Conservation (phyloP, 2,888 invertebrate genomes). For the Halictus ligatus region DNA sequence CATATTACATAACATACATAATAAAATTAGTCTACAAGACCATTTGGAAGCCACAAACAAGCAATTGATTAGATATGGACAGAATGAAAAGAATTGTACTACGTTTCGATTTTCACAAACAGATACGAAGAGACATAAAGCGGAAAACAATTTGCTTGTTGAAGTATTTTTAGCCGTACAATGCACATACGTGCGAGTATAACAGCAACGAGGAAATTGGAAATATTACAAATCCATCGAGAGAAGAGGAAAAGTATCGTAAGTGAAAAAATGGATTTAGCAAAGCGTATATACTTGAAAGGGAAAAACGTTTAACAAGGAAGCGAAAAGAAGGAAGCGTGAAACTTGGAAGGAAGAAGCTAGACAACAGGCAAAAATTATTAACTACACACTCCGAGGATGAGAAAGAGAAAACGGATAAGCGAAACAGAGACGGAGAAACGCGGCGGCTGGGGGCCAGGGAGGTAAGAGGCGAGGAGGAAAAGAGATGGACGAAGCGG, state of each 20-base stretch:
- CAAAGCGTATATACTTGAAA: background rate
- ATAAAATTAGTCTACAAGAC: background rate
- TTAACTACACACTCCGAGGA: constrained; percentile 17
- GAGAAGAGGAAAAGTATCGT: background rate
- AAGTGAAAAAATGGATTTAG: background rate
- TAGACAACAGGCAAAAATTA: constrained; percentile 32
- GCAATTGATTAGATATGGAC: background rate
- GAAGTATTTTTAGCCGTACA: too few species aligned
- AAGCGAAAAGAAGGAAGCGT: background rate
- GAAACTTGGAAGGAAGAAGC: background rate
- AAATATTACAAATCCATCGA: background rate
- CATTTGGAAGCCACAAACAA: background rate
- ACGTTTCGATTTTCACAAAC: background rate
- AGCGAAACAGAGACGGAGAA: constrained; percentile 17
- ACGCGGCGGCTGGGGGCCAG: rapidly evolving
- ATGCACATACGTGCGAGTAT: background rate
- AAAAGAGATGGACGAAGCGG: background rate
- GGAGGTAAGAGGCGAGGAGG: too few species aligned
- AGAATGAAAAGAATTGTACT: background rate
- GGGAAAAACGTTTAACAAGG: background rate
- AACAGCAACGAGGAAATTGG: background rate
- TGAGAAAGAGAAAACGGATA: constrained; percentile 39
- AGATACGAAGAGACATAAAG: too few species aligned
- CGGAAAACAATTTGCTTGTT: too few species aligned
- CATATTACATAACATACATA: background rate